Conservation (phyloP, 2,888 invertebrate genomes). For the Sinotaia quadrata region DNA sequence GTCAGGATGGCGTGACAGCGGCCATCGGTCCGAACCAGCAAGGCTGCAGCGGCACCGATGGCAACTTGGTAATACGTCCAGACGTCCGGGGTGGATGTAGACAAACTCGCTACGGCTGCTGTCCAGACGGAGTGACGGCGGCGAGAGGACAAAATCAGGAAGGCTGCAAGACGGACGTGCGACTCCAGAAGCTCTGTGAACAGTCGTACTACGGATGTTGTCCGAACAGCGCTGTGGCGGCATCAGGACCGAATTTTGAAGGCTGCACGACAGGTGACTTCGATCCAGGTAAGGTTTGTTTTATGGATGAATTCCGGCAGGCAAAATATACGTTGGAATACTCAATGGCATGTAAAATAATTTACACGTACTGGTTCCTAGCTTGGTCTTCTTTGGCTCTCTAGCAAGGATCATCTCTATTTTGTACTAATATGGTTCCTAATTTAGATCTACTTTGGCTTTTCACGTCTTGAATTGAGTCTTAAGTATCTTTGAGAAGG, state of each 20-base stretch:
- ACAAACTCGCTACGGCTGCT: conserved; percentile 81
- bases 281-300: conserved; percentile 12
- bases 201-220: conserved; percentile 83
- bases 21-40: conserved; percentile 77
- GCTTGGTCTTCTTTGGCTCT: no score
- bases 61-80: conserved; percentile 40
- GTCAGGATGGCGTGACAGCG: conserved; percentile 73
- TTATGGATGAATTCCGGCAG: no score
- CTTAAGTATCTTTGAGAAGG: no score
- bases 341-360: no score
- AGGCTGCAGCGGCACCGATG: conserved; percentile 80
- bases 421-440: no score
- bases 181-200: conserved; percentile 11
- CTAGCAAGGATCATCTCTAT: no score
- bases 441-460: no score
- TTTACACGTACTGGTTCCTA: no score
- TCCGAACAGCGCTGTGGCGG: conserved; percentile 85
- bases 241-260: conserved; percentile 84
- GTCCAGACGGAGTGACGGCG: conserved; percentile 81
- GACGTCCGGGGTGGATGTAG: conserved; percentile 21
- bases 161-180: conserved; percentile 31
- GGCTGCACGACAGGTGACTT: conserved; percentile 73
- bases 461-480: no score
- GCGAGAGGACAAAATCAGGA: conserved; percentile 30
- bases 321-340: no score